A percentile compares a stretch with the other conserved stretches of the same genome.
Evolutionary conservation across 2,888 invertebrate genomes (phyloP).

Genomic region (Margaritifera margaritifera): DNA sequence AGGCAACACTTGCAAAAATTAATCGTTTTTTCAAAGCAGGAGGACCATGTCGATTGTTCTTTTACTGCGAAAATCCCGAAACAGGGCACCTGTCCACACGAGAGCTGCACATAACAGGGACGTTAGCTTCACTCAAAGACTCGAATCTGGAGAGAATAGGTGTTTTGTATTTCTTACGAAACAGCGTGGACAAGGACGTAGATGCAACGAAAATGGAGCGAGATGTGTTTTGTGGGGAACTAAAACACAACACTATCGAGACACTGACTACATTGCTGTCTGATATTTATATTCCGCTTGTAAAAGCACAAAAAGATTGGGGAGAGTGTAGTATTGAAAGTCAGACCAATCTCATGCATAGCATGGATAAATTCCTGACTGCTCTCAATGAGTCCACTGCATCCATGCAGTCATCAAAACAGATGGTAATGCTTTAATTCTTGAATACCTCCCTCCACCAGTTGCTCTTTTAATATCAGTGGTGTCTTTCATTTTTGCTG

Average conservation of each 20-base stretch:
- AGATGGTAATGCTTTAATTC: conserved; percentile 57
- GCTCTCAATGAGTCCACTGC: conserved; percentile 66
- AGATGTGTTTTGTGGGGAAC: conserved; percentile 71
- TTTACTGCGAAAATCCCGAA: conserved; percentile 67
- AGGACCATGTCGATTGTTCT: conserved; percentile 69
- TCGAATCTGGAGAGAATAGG: conserved; percentile 61
- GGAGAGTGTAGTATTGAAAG: conserved; percentile 69
- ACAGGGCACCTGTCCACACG: conserved; percentile 54
- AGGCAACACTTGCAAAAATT: conserved; percentile 64
- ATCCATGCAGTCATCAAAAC: conserved; percentile 64
- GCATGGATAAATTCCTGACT: conserved; percentile 67
- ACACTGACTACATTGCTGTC: conserved; percentile 65
- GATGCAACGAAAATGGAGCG: conserved; percentile 66
- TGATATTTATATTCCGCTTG: conserved; percentile 70
- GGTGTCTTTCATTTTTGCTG: too few relatives aligned
- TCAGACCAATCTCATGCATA: conserved; percentile 62
- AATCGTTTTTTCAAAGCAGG: conserved; percentile 68
- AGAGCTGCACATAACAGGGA: conserved; percentile 65
- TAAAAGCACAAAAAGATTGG: conserved; percentile 70
- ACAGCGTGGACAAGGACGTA: conserved; percentile 67
- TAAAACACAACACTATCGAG: conserved; percentile 70
- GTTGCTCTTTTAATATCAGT: too few relatives aligned
- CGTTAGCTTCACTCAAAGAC: conserved; percentile 65
- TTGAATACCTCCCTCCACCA: too few relatives aligned
- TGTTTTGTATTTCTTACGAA: conserved; percentile 69